Conservation (phyloP, 2,113 vertebrate genomes). For the Oreochromis tanganicae region DNA sequence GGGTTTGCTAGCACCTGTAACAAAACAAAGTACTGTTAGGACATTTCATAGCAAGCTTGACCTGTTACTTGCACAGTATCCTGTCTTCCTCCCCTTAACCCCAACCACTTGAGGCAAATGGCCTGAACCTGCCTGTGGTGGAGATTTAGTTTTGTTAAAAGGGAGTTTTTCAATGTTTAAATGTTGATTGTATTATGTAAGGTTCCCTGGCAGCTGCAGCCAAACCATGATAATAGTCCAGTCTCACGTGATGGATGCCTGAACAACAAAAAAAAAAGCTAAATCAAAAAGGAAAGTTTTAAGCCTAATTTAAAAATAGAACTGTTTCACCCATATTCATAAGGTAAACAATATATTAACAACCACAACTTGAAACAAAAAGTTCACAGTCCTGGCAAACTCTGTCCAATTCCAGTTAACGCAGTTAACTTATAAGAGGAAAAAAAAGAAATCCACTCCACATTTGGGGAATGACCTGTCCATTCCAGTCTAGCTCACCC, state of each 20-base stretch:
- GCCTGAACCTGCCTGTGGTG: not conserved
- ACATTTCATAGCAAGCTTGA: not conserved
- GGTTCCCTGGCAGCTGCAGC: not conserved
- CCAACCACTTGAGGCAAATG: not conserved
- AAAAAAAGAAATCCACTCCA: not conserved
- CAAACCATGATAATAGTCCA: not conserved
- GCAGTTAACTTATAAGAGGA: accelerated
- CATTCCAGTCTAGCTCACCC: accelerated
- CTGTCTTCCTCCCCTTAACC: not conserved
- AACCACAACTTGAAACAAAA: not conserved
- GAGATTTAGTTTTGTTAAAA: not conserved
- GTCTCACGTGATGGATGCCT: not conserved
- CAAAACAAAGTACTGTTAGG: not conserved
- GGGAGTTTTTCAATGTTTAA: not conserved
- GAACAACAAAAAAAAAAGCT: not conserved
- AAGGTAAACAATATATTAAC: not conserved
- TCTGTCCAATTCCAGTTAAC: accelerated
- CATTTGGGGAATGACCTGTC: accelerated
- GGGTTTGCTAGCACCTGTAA: constrained; percentile 36
- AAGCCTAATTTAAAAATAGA: not conserved
- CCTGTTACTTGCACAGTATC: not conserved
- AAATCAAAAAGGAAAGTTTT: not conserved
- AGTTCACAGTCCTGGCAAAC: not conserved
- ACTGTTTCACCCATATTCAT: not conserved
- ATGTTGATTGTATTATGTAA: not conserved